Percentiles rank a stretch among this genome's conserved stretches.
These are phyloP conservation scores for Crepidodera aurea DNA, from an alignment of 2,888 invertebrate species.

Conservation along the genomic window DNA sequence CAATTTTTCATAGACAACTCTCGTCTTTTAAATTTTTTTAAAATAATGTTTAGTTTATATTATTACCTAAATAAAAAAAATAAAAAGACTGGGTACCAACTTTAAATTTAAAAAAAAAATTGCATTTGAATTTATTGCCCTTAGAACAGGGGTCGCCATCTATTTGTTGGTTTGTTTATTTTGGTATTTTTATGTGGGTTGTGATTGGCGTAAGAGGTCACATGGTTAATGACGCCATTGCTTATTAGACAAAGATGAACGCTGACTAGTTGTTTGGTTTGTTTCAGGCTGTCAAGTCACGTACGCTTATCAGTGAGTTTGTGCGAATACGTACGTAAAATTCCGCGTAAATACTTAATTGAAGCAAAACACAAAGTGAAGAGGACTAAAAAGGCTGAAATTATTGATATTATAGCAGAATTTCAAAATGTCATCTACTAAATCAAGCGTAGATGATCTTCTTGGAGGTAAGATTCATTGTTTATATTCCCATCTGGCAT, in stretches of 20 bases:
- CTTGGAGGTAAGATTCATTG: constrained; percentile 57
- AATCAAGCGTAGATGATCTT: constrained; percentile 60
- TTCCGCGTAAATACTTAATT: constrained; percentile 37
- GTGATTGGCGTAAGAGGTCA: constrained; percentile 33
- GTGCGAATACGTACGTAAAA: constrained; percentile 35
- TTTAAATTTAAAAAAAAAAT: no score
- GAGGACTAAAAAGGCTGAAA: constrained; percentile 4
- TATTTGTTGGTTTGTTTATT: background rate
- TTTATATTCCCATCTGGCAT: constrained; percentile 47
- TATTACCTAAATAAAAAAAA: no score
- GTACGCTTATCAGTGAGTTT: constrained; percentile 45
- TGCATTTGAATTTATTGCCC: constrained; percentile 8
- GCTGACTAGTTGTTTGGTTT: constrained; percentile 47
- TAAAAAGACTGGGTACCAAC: no score
- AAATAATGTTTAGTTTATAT: no score
- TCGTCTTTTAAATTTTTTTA: no score
- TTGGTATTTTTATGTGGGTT: constrained; percentile 14
- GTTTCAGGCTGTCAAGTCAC: constrained; percentile 49
- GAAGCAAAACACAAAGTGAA: constrained; percentile 11
- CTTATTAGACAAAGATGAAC: constrained; percentile 47
- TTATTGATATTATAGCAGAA: constrained; percentile 21
- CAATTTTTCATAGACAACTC: no score
- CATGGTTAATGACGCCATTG: constrained; percentile 44
- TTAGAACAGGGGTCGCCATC: background rate
- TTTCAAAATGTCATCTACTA: constrained; percentile 58